A percentile compares a stretch with the other conserved stretches of the same genome.
These are phyloP conservation scores for Brachirus orientalis DNA, from an alignment of 2,113 vertebrate species.

Conservation along the genomic window DNA sequence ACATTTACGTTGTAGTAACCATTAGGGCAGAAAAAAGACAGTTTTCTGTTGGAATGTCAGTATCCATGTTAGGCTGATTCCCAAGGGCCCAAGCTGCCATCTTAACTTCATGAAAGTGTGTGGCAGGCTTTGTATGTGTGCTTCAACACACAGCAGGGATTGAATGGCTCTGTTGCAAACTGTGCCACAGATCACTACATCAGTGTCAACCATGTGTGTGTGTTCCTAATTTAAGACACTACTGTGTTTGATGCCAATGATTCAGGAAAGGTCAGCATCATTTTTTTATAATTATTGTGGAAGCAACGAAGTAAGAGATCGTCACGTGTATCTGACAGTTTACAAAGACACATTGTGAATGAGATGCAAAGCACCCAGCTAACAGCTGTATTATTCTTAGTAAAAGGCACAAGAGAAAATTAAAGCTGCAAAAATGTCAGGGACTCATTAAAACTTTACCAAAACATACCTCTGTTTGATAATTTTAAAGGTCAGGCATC, in stretches of 20 bases:
- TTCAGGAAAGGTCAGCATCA: conserved; percentile 8
- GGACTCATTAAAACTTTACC: neutral
- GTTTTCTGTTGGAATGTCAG: neutral
- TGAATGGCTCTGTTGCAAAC: conserved; percentile 26
- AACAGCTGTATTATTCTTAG: neutral
- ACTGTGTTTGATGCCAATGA: conserved; percentile 28
- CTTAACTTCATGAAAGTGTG: neutral
- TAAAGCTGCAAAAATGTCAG: conserved; percentile 1
- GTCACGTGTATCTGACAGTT: conserved; percentile 37
- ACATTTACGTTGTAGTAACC: too few species aligned
- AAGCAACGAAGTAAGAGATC: conserved; percentile 34
- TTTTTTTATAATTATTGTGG: conserved; percentile 33
- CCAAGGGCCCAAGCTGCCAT: neutral
- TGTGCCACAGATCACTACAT: conserved; percentile 54
- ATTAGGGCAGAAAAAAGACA: too few species aligned
- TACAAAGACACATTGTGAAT: conserved; percentile 8
- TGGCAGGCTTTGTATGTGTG: conserved; percentile 4
- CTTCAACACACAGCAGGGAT: conserved; percentile 19
- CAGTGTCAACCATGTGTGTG: conserved; percentile 36
- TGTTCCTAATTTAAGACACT: conserved; percentile 26
- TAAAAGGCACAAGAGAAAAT: neutral
- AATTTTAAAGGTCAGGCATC: too few species aligned
- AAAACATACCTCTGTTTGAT: too few species aligned
- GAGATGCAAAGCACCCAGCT: conserved; percentile 6
- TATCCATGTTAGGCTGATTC: neutral